Evolutionary conservation across 2,113 vertebrate genomes (phyloP).

Genomic region (Urocolius indicus): DNA sequence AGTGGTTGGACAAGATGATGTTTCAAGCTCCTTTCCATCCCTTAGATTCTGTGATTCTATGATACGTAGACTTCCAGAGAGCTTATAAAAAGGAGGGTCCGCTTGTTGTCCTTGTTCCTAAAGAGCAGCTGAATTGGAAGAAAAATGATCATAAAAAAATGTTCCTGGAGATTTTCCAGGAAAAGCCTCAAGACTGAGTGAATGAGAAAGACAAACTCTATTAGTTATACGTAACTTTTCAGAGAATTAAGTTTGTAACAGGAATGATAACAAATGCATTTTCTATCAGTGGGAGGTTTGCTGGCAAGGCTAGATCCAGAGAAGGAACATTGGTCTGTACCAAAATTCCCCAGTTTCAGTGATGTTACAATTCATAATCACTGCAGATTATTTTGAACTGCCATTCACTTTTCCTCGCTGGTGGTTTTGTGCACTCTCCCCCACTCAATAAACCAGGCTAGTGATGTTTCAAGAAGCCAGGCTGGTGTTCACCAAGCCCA

Average conservation of each 20-base stretch:
- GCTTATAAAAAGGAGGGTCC: neutral
- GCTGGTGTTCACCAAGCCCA: neutral
- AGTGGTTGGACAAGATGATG: too few species aligned
- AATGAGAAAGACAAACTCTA: neutral
- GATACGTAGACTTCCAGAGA: neutral
- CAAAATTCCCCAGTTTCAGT: neutral
- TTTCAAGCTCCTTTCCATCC: too few species aligned
- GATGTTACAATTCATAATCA: neutral
- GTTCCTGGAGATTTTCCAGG: neutral
- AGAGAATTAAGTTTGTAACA: neutral
- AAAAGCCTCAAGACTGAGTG: neutral
- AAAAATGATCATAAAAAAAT: neutral
- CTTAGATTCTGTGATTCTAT: too few species aligned
- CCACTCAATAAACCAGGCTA: neutral
- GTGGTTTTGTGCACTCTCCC: neutral
- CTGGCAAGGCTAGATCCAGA: neutral
- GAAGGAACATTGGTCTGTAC: neutral
- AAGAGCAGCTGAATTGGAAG: neutral
- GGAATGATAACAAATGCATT: slow-evolving; percentile 15
- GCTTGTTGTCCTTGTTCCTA: neutral
- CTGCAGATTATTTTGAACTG: neutral
- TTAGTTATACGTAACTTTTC: neutral
- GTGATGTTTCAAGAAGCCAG: neutral
- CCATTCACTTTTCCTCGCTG: neutral
- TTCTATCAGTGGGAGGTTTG: neutral